These are phyloP conservation scores for Clarias magur DNA, from an alignment of 2,113 vertebrate genomes.

Conservation along the genomic window DNA sequence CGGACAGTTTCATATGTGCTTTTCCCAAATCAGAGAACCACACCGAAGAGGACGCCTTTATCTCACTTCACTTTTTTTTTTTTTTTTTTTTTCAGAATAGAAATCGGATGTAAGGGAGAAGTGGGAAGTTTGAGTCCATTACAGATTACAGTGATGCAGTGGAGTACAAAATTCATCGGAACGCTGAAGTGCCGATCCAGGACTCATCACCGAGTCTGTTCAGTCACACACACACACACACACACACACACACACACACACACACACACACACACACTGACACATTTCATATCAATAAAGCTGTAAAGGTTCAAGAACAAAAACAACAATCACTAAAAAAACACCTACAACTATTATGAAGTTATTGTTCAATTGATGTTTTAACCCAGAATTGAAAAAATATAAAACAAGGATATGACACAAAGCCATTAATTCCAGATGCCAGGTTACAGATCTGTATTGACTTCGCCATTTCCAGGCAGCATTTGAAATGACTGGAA, in stretches of 20 bases:
- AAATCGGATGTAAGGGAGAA: conserved; percentile 37
- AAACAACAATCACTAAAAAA: background rate
- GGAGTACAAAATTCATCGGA: background rate
- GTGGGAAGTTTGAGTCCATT: conserved; percentile 12
- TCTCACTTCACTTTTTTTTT: conserved; percentile 57
- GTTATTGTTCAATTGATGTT: background rate
- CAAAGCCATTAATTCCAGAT: background rate
- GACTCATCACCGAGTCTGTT: background rate
- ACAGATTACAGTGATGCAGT: background rate
- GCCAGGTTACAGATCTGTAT: too few species aligned
- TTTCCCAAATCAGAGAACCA: conserved; percentile 52
- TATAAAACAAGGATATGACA: background rate
- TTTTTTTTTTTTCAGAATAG: conserved; percentile 30
- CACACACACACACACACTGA: too few species aligned
- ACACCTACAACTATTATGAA: background rate
- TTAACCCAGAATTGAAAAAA: background rate
- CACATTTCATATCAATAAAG: background rate
- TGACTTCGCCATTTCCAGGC: background rate
- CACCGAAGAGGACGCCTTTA: conserved; percentile 11
- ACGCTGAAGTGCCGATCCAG: background rate
- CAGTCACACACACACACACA: too few species aligned
- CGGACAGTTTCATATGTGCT: conserved; percentile 68
- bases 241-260: too few species aligned
- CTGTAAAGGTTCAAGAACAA: background rate
- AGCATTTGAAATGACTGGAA: background rate